Base-by-base conservation (phyloP, 2,888 invertebrate genomes). In the Scaeva pyrastri region DNA sequence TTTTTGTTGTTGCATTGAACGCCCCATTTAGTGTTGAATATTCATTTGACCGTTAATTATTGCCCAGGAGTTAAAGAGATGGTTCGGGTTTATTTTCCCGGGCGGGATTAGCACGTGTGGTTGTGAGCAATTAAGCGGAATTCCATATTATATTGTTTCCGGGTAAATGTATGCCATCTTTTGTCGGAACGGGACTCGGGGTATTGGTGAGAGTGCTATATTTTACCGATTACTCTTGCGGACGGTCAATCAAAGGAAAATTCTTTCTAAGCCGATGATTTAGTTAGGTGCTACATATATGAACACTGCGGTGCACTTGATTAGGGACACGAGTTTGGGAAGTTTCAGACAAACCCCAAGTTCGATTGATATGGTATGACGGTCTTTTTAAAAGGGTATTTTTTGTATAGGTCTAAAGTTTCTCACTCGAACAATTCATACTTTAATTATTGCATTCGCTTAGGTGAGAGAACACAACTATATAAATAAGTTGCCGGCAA, bases 41-140 rank as follows among this genome's bases (percentile, higher is more conserved):
- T 78, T 77, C 86, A 86, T 82, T 56, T 86, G 73, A 78, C 64
- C 86, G 82, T 82, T 86, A 82, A 86, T 71, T 82, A 86, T 86
- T 78, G 56, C 58, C 70, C 71, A 36, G 60, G 60, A 74, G 81
- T 58, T 66, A 70, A 36, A 74, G 82, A 55, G 43, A 56, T 71
- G 6, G 41, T 41, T 62, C 21, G 7, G 19, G 21, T 70, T 71
- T 56, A 6, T 16, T n/a, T 75, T 68, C 36, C 10, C 10, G 6
- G 1, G 21, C 64, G 31, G 43, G 50, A 60, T 75, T 72, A 66
- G 71, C 79, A 75, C 71, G 70, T 74, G 68, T 72, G 78, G 45
- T 82, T 64, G 52, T 58, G 26, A 78, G 82, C 82, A 86, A 78
- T 86, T 86, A 76, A 82, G 81, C 74, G 86, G 82, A 86, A 82